Percentiles rank a stretch among this genome's conserved stretches.
Evolutionary conservation across 2,113 vertebrate species (phyloP).

Genomic region (Lepidothrix coronata): DNA sequence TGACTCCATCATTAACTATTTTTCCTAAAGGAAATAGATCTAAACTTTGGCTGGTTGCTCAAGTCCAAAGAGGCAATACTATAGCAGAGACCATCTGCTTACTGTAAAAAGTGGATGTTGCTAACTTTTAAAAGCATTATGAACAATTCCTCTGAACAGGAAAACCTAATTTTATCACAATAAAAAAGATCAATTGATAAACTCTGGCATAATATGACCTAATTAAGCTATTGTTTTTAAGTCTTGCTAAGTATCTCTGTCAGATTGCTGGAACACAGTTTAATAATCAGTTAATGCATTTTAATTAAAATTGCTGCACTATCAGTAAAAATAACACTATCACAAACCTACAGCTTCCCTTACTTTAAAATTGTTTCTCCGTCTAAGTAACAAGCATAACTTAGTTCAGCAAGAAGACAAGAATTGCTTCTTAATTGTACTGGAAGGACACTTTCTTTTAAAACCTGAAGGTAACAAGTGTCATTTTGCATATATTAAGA

Average conservation of each 20-base stretch:
- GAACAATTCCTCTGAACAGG: background rate
- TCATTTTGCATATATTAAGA: slow-evolving; percentile 63
- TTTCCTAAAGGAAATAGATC: background rate
- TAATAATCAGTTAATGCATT: background rate
- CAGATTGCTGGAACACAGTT: background rate
- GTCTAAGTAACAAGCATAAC: background rate
- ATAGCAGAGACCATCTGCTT: background rate
- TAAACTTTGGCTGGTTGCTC: background rate
- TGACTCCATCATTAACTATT: background rate
- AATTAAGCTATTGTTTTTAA: background rate
- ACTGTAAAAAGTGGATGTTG: background rate
- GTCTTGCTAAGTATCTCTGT: background rate
- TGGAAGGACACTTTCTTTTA: background rate
- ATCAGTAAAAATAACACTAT: background rate
- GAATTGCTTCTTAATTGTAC: slow-evolving; percentile 27
- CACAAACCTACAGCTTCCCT: background rate
- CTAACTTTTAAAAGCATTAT: background rate
- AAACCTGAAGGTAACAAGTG: background rate
- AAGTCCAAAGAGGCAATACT: background rate
- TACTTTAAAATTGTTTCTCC: background rate
- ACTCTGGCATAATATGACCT: background rate
- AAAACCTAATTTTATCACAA: background rate
- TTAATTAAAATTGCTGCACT: background rate
- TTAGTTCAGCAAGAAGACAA: background rate
- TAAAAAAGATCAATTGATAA: background rate